A percentile compares a stretch with the other conserved stretches of the same genome.
Conservation (phyloP, 2,797 vertebrate genomes). For the Rhodeus uyekii region DNA sequence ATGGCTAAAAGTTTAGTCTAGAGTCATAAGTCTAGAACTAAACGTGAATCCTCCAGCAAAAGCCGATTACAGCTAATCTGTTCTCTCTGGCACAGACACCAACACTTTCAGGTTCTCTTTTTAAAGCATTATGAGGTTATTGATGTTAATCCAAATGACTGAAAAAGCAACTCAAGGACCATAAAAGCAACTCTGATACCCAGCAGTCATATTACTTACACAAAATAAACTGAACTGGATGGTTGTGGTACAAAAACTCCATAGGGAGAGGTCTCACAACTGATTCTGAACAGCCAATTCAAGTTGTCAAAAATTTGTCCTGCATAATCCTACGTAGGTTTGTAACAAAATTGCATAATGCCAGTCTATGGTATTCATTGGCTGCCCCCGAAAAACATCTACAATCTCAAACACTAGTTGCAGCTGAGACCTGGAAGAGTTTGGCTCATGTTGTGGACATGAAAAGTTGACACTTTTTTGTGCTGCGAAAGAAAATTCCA, state of each 20-base stretch:
- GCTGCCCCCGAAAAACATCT: neutral
- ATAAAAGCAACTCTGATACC: neutral
- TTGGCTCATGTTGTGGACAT: neutral
- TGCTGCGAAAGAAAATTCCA: neutral
- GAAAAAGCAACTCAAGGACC: neutral
- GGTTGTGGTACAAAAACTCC: neutral
- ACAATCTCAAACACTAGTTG: neutral
- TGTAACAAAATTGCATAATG: neutral
- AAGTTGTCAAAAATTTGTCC: neutral
- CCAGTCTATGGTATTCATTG: neutral
- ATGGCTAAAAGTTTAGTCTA: constrained; percentile 23
- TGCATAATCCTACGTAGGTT: neutral
- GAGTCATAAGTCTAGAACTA: constrained; percentile 21
- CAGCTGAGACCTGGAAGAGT: neutral
- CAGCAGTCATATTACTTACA: neutral
- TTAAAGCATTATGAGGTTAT: neutral
- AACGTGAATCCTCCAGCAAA: constrained; percentile 23
- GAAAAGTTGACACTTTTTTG: neutral
- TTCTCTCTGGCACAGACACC: neutral
- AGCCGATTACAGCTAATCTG: constrained; percentile 13
- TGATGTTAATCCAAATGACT: constrained; percentile 4
- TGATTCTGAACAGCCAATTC: neutral
- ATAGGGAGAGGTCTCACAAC: neutral
- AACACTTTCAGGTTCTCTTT: neutral
- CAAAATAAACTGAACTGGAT: neutral